These are phyloP conservation scores for Arvicanthis niloticus DNA, from an alignment of 2,113 vertebrate species.

Conservation along the genomic window DNA sequence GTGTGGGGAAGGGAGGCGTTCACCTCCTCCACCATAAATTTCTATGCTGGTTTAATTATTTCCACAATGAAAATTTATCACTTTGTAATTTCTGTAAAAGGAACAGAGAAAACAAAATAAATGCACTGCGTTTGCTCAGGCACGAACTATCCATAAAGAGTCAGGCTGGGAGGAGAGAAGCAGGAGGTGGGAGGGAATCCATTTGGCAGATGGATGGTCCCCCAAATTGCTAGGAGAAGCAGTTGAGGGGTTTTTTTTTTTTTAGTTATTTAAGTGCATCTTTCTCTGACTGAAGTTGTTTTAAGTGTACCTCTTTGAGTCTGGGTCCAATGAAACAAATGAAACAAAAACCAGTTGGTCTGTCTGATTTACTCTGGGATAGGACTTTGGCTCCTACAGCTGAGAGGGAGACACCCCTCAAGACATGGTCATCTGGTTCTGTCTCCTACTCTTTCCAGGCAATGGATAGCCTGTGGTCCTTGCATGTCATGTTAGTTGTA, in stretches of 20 bases:
- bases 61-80: conserved; percentile 44
- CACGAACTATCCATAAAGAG: conserved; percentile 24
- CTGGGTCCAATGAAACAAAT: neutral
- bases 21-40: neutral
- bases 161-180: neutral
- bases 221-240: neutral
- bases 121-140: neutral
- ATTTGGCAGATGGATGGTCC: neutral
- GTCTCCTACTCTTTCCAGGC: neutral
- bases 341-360: neutral
- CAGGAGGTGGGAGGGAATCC: neutral
- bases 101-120: conserved; percentile 50
- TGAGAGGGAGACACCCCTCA: neutral
- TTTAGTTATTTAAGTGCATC: neutral
- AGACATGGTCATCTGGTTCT: neutral
- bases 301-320: no score
- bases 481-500: neutral
- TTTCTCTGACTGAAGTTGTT: neutral
- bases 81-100: conserved; percentile 49
- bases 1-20: accelerated
- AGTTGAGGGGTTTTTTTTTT: neutral
- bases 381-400: neutral
- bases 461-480: neutral
- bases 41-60: conserved; percentile 13
- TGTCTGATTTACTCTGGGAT: neutral